Evolutionary conservation across 2,797 vertebrate genomes (phyloP), one percentile per base, ranked within the genome.

Genomic region (Sciaenops ocellatus): DNA sequence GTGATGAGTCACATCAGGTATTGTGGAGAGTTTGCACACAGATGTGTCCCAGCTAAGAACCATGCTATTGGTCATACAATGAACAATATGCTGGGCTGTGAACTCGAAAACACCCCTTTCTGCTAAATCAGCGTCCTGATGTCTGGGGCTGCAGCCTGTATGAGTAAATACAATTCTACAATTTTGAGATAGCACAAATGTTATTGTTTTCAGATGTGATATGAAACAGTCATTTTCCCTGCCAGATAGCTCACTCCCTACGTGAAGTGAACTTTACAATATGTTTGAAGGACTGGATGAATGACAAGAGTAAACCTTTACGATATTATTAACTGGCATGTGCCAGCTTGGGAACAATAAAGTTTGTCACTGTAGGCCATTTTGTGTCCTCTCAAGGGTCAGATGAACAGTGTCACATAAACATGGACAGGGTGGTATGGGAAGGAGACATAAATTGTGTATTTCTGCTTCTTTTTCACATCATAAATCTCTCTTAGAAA

Each of bases 311-410:
- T 6, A 84, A 83, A 41, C 86, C 56, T 88, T 83, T 87, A 89
- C 46, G 91, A 92, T 80, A 90, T 93, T 52, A 85, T 93, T 69
- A 91, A 89, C 86, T 94, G 93, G 88, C 87, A 90, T 17, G 67
- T 87, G 17, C 82, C 73, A 28, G 66, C 69, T 64, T 55, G 80
- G 5, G 79, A 63, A 73, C 59, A 44, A 76, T 78, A 64, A 54
- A 85, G 54, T 91, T 92, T 79, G 66, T 86, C 59, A 82, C 85
- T 28, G 84, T 89, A 28, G 89, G 91, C 10, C 89, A 85, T 68
- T 93, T 90, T 85, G 80, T 87, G 55, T 76, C 79, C 61, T 79
- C 63, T 17, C 75, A 83, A 22, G 82, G 76, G 51, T 86, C 78
- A 50, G 67, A 73, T 30, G 79, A 59, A 20, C 69, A 85, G n/a